Evolutionary conservation across 1,140 invertebrate genomes (phyloP).

Genomic region (Proctacanthus coquilletti): DNA sequence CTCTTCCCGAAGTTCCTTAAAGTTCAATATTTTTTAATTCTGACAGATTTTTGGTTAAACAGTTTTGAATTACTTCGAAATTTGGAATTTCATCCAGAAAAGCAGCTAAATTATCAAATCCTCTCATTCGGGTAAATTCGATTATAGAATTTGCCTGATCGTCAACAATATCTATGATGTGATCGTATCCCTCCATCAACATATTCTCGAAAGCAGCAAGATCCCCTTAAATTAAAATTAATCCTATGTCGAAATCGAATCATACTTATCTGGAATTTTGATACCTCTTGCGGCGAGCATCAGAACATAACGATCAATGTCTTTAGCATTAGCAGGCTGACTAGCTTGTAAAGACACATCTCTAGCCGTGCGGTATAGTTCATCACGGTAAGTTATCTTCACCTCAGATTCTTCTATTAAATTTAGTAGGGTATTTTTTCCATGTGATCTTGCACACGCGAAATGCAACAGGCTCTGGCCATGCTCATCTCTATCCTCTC

Average conservation of each 20-base stretch:
- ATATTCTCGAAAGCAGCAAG: conserved; percentile 59
- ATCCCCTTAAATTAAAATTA: conserved; percentile 39
- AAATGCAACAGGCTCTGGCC: conserved; percentile 82
- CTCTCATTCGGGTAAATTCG: conserved; percentile 46
- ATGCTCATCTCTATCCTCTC: conserved; percentile 50
- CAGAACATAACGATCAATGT: conserved; percentile 67
- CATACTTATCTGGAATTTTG: not conserved
- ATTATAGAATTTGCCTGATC: conserved; percentile 47
- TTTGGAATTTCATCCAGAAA: conserved; percentile 49
- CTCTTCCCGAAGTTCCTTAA: conserved; percentile 53
- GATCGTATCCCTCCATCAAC: conserved; percentile 70
- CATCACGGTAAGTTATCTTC: conserved; percentile 63
- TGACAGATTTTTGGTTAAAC: not conserved
- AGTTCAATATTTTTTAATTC: conserved; percentile 2
- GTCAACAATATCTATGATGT: conserved; percentile 64
- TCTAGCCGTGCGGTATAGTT: conserved; percentile 66
- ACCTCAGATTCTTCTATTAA: conserved; percentile 60
- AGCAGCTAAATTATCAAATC: conserved; percentile 44
- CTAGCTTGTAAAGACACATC: conserved; percentile 69
- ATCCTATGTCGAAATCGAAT: not conserved
- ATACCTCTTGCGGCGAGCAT: conserved; percentile 58
- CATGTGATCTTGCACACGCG: conserved; percentile 59
- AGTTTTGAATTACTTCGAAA: conserved; percentile 46
- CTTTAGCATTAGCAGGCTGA: conserved; percentile 59
- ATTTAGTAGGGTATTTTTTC: conserved; percentile 56